Evolutionary conservation across 1,140 invertebrate species (phyloP), one percentile per base, ranked within the genome.

Genomic region (Frieseomelitta varia): DNA sequence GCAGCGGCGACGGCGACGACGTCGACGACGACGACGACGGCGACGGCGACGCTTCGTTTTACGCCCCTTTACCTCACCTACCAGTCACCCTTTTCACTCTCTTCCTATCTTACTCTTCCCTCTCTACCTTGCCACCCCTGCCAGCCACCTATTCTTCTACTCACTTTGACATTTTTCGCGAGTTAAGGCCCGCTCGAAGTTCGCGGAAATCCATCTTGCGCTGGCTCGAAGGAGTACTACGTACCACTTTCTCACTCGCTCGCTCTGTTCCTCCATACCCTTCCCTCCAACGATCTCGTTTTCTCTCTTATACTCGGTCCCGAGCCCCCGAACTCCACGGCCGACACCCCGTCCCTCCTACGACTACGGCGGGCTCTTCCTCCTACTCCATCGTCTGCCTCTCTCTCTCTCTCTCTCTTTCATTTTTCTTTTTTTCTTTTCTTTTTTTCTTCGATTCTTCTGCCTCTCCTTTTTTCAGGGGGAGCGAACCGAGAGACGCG

Each of bases 111-210:
- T 53, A 47, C 55, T 55, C 55, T 17, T 56, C n/a, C 34, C 27
- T 63, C 24, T 55, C 24, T 55, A 17, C 65, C 27, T 63, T 11
- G 53, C 47, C 19, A 6, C 55, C 21, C 19, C 30, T 72, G 24
- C 51, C 58, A 47, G 51, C 86, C 63, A 74, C 83, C 87, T 91
- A 87, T 91, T 91, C 87, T 90, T 86, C 83, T 87, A 89, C 90
- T 88, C 88, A 85, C 89, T 92, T 92, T 92, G 90, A 92, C 90
- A 92, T 92, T 92, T 92, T 93, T 88, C 88, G 85, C 88, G 83
- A 91, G 90, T 92, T 91, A 91, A 88, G 90, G 88, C 90, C 87
- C 85, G 87, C 88, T 88, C 84, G 81, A 91, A 91, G 79, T 91
- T 91, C 72, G 87, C 76, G 88, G 88, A 87, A 89, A 90, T 92